Evolutionary conservation across 2,888 invertebrate species (phyloP).

Genomic region (Xiphydria camelus): DNA sequence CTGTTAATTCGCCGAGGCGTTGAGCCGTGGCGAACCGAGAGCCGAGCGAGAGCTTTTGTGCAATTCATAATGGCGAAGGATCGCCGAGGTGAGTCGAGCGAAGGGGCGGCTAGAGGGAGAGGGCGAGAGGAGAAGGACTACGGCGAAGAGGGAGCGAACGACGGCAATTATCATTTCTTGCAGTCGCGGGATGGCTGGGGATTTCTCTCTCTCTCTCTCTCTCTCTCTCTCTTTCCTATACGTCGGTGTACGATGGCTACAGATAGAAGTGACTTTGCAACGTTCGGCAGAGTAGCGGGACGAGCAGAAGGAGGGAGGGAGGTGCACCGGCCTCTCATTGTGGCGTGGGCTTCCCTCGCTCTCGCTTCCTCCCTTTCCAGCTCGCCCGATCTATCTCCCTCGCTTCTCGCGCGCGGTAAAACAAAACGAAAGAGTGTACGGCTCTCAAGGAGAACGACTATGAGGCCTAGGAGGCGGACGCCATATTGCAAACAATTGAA

Average conservation of each 20-base stretch:
- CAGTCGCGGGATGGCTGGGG: conserved; percentile 32
- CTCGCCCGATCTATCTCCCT: conserved; percentile 4
- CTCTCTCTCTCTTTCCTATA: too few relatives aligned
- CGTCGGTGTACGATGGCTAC: conserved; percentile 31
- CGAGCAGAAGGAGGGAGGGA: too few relatives aligned
- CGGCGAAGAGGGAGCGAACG: conserved; percentile 21
- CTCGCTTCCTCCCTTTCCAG: conserved; percentile 2
- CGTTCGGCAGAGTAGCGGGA: too few relatives aligned
- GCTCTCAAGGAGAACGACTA: conserved; percentile 56
- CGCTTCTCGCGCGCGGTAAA: conserved; percentile 37
- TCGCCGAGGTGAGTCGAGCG: conserved; percentile 14
- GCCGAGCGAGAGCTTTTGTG: conserved; percentile 3
- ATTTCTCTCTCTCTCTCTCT: too few relatives aligned
- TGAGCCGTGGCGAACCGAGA: background rate
- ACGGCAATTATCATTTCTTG: conserved; percentile 47
- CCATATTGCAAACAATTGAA: conserved; percentile 55
- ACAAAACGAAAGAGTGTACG: conserved; percentile 51
- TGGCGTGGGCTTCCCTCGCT: background rate
- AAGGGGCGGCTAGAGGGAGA: conserved; percentile 11
- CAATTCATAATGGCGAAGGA: conserved; percentile 11
- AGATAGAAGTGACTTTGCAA: conserved; percentile 44
- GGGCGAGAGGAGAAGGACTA: conserved; percentile 6
- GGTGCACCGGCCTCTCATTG: background rate
- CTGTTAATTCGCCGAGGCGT: background rate
- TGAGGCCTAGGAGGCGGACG: conserved; percentile 41